Evolutionary conservation across 2,113 vertebrate species (phyloP).

Genomic region (Lophura nycthemera): DNA sequence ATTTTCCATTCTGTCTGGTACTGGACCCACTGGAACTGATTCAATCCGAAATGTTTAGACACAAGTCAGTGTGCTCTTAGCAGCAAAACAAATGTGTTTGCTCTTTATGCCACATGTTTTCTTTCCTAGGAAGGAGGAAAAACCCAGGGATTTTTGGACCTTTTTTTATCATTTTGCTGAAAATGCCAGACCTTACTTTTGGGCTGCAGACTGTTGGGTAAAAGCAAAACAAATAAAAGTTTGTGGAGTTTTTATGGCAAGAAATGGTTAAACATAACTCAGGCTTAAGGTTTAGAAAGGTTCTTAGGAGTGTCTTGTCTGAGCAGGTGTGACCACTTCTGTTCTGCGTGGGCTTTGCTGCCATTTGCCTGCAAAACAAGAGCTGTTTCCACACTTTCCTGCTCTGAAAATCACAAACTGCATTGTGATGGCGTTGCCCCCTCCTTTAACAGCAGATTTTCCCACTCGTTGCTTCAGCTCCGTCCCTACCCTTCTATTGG

Average conservation of each 20-base stretch:
- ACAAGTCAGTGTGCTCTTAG: not conserved
- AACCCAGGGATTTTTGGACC: not conserved
- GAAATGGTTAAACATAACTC: not conserved
- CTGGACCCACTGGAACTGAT: not conserved
- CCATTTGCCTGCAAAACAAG: not conserved
- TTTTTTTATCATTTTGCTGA: not conserved
- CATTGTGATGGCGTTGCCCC: not conserved
- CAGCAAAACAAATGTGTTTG: not conserved
- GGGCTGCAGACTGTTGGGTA: not conserved
- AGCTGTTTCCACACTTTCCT: not conserved
- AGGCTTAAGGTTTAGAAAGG: not conserved
- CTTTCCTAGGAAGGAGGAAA: not conserved
- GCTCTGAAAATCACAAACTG: not conserved
- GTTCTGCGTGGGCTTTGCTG: not conserved
- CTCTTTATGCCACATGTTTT: not conserved
- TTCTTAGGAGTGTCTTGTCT: not conserved
- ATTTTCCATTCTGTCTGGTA: not conserved
- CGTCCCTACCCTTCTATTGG: not conserved
- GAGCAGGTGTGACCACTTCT: not conserved
- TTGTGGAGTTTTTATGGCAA: not conserved
- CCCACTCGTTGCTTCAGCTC: slow-evolving; percentile 3
- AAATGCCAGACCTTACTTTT: not conserved
- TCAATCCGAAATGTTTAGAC: not conserved
- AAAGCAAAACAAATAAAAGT: not conserved
- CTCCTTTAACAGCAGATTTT: not conserved